These are phyloP conservation scores for Cataglyphis hispanica DNA, from an alignment of 1,140 invertebrate species.

Conservation along the genomic window DNA sequence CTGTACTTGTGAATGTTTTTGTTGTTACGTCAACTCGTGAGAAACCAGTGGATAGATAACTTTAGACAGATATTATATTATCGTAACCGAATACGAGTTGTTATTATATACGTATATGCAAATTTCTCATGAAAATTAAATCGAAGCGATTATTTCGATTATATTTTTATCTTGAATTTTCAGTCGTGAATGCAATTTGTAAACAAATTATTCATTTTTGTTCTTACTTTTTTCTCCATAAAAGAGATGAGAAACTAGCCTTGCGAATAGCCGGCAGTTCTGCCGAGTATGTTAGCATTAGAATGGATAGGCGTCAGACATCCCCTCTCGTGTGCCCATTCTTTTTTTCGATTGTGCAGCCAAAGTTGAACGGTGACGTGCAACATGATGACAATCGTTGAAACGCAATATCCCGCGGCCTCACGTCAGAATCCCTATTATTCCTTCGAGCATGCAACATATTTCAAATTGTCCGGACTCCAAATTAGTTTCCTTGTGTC, in stretches of 20 bases:
- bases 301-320: conserved; percentile 19
- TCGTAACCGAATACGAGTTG: not conserved
- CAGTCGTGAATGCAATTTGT: not conserved
- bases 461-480: conserved; percentile 58
- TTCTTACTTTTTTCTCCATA: not conserved
- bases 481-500: conserved; percentile 62
- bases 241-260: not conserved
- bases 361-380: conserved; percentile 12
- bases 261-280: not conserved
- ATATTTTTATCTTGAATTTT: no score
- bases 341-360: conserved; percentile 34
- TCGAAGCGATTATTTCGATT: not conserved
- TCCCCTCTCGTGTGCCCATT: not conserved
- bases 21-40: not conserved
- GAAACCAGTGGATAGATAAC: conserved; percentile 16
- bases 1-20: not conserved
- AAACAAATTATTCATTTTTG: not conserved
- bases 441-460: conserved; percentile 56
- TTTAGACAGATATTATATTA: not conserved
- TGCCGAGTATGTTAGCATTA: not conserved
- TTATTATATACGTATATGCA: not conserved
- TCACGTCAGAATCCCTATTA: conserved; percentile 57
- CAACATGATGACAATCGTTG: conserved; percentile 48
- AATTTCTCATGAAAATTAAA: not conserved
- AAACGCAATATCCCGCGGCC: conserved; percentile 59